Evolutionary conservation across 2,888 invertebrate genomes (phyloP), one percentile per base, ranked within the genome.

Genomic region (Tachina lurida): DNA sequence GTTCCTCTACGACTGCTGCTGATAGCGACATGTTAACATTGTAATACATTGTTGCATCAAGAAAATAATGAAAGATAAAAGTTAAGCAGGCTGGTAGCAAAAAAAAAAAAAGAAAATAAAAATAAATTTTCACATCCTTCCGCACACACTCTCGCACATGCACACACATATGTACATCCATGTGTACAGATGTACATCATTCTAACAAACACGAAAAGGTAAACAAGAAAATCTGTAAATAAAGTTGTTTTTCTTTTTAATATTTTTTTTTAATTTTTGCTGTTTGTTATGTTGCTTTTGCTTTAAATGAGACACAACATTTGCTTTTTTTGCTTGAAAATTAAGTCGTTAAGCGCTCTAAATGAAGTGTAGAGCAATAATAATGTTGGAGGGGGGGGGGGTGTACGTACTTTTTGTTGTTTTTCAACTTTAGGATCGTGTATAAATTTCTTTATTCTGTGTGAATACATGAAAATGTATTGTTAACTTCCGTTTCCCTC

Each of bases 1-100:
- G 73, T 73, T 67, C 52, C 54, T 60, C 9, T 56, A 62, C 62
- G 67, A 47, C 78, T 86, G 83, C 68, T 83, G 83, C 45, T 83
- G 86, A 86, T 83, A 80, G 86, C 76, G 73, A 80, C 83, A 86
- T 86, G 86, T 86, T 86, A 86, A 86, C 86, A 83, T 86, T 86
- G 83, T 86, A 79, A 86, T 86, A 83, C 76, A 86, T 86, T 83
- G 86, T 86, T 86, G 83, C 83, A 76, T 76, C 76, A 86, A 83
- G 85, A 78, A 83, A 79, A 86, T 79, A 79, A 76, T 83, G 71
- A 76, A 80, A 67, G 83, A 80, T 80, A 86, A 80, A 79, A 83
- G 76, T 80, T 79, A 43, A 67, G 49, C 67, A 71, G 75, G 76
- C 71, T 75, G 60, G 47, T 31, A 15, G 31, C 0, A 49, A 39